A percentile compares a stretch with the other conserved stretches of the same genome.
Conservation (phyloP, 2,888 invertebrate genomes). For the Caenorhabditis plicata region DNA sequence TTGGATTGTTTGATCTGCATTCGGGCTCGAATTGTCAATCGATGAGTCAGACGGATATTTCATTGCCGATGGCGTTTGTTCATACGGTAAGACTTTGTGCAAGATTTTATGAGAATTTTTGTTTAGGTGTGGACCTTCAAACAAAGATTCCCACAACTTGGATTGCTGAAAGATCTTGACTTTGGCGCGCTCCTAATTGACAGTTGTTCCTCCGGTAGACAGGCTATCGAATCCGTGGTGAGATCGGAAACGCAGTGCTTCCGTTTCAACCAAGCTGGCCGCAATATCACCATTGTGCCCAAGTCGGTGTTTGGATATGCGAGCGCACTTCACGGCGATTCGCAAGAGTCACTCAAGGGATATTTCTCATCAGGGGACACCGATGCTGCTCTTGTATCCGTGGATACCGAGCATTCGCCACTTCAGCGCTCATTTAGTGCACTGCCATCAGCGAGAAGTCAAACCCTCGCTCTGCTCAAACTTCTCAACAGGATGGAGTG, state of each 20-base stretch:
- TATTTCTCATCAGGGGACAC: slow-evolving; percentile 55
- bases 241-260: slow-evolving; percentile 58
- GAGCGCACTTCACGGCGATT: slow-evolving; percentile 37
- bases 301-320: slow-evolving; percentile 56
- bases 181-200: slow-evolving; percentile 60
- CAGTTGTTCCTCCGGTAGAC: slow-evolving; percentile 51
- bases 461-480: slow-evolving; percentile 53
- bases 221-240: slow-evolving; percentile 46
- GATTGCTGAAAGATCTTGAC: slow-evolving; percentile 51
- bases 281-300: slow-evolving; percentile 60
- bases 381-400: slow-evolving; percentile 49
- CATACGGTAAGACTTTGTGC: slow-evolving; percentile 41
- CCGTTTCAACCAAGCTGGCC: slow-evolving; percentile 55
- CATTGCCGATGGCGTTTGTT: slow-evolving; percentile 60
- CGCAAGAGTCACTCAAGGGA: slow-evolving; percentile 44
- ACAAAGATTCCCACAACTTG: slow-evolving; percentile 54
- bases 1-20: slow-evolving; percentile 60
- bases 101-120: not conserved
- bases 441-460: slow-evolving; percentile 48
- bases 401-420: slow-evolving; percentile 42
- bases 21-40: slow-evolving; percentile 51
- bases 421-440: slow-evolving; percentile 42
- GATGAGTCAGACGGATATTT: slow-evolving; percentile 51
- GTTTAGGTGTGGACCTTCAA: slow-evolving; percentile 58
- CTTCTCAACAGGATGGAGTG: slow-evolving; percentile 53